Percentiles rank a stretch among this genome's conserved stretches.
Conservation (phyloP, 2,888 invertebrate species). For the Shargacucullia verbasci region DNA sequence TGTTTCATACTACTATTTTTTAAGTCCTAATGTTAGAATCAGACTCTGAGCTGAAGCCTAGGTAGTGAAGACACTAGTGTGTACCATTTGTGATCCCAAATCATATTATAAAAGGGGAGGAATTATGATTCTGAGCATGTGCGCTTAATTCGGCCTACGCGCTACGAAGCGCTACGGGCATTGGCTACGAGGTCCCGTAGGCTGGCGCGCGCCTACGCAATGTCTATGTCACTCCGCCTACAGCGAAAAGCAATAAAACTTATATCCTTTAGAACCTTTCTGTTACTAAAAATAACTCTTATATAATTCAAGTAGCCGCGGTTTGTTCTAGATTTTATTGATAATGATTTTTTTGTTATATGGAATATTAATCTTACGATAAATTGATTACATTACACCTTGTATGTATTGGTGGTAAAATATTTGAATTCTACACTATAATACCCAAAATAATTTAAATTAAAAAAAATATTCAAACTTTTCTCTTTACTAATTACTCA, state of each 20-base stretch:
- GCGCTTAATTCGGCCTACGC: conserved; percentile 44
- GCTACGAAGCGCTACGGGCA: conserved; percentile 43
- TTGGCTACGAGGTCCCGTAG: conserved; percentile 55
- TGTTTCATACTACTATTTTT: too few relatives aligned
- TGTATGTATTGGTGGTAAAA: too few relatives aligned
- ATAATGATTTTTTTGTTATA: too few relatives aligned
- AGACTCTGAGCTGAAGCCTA: too few relatives aligned
- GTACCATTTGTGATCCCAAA: conserved; percentile 4
- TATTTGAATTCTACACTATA: too few relatives aligned
- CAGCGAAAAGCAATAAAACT: conserved; percentile 6
- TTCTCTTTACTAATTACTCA: too few relatives aligned
- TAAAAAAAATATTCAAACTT: too few relatives aligned
- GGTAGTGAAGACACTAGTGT: not conserved
- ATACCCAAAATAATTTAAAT: too few relatives aligned
- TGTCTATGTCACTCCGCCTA: conserved; percentile 47
- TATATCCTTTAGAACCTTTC: conserved; percentile 12
- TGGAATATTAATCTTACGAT: too few relatives aligned
- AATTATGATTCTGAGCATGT: conserved; percentile 35
- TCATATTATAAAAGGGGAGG: conserved; percentile 37
- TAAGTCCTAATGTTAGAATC: too few relatives aligned
- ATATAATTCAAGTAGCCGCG: not conserved
- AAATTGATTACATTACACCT: too few relatives aligned
- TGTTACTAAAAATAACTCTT: conserved; percentile 22
- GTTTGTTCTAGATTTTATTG: not conserved
- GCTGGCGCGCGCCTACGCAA: conserved; percentile 57